Evolutionary conservation across 2,113 vertebrate genomes (phyloP).

Genomic region (Phylloscopus trochilus): DNA sequence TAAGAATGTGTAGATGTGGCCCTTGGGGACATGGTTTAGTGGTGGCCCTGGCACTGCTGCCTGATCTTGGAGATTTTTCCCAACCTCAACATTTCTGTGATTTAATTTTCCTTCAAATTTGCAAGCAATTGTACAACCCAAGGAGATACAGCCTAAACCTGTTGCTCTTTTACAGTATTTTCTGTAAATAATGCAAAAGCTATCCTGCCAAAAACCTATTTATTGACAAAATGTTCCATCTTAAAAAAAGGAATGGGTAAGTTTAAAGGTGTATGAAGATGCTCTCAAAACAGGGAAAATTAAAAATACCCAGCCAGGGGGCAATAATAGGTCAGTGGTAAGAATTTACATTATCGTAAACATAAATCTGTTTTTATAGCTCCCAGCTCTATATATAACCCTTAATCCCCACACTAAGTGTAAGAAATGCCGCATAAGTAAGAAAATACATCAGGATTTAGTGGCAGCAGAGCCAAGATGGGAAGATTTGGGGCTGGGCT

Average conservation of each 20-base stretch:
- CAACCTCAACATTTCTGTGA: fast-evolving
- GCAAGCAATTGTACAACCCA: neutral
- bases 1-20: neutral
- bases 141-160: neutral
- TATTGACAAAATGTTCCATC: neutral
- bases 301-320: neutral
- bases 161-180: neutral
- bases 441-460: neutral
- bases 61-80: neutral
- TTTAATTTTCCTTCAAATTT: neutral
- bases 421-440: neutral
- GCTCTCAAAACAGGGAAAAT: neutral
- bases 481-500: neutral
- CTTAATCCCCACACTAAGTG: neutral
- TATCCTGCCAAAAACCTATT: neutral
- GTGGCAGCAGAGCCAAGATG: neutral
- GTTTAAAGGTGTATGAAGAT: neutral
- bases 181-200: neutral
- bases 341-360: neutral
- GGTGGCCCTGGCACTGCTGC: neutral
- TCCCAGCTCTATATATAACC: neutral
- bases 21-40: neutral
- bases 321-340: neutral
- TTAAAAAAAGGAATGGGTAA: neutral
- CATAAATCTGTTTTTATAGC: neutral